phyloP scores from a whole-genome alignment of 2,888 invertebrate genomes.

The Mesorhabditis sp. region DNA sequence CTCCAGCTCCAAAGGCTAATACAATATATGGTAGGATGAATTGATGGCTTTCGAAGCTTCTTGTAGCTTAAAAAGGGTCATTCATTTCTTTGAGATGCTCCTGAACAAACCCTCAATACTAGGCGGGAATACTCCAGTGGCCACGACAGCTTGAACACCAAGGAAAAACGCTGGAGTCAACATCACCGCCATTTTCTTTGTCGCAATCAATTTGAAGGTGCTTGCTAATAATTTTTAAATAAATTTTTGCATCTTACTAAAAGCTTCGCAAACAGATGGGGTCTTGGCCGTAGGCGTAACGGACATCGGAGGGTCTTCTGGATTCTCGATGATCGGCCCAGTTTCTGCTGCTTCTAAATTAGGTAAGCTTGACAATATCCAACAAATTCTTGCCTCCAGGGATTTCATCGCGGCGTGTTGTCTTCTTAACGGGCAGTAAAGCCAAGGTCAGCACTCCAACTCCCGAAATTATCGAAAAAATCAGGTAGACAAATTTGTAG shows the following conservation, averaged over 20 bases:
- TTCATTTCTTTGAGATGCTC: background rate
- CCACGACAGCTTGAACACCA: background rate
- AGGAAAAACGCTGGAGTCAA: background rate
- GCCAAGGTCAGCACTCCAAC: background rate
- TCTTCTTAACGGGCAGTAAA: background rate
- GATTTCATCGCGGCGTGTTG: too few species aligned
- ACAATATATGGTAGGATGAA: background rate
- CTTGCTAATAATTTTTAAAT: slow-evolving; percentile 1
- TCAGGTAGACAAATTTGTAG: background rate
- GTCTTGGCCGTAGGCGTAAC: background rate
- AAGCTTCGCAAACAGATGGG: background rate
- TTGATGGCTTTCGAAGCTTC: background rate
- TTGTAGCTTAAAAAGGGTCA: background rate
- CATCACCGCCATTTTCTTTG: background rate
- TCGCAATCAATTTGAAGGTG: background rate
- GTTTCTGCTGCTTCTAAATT: background rate
- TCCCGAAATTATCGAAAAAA: background rate
- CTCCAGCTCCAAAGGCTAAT: background rate
- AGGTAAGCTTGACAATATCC: background rate
- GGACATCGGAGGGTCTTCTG: background rate
- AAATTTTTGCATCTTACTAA: background rate
- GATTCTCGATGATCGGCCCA: background rate
- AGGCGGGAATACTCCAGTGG: background rate
- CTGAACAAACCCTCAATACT: background rate
- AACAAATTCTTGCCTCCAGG: too few species aligned